phyloP scores from a whole-genome alignment of 2,113 vertebrate species.

The Mesoclemmys tuberculata region DNA sequence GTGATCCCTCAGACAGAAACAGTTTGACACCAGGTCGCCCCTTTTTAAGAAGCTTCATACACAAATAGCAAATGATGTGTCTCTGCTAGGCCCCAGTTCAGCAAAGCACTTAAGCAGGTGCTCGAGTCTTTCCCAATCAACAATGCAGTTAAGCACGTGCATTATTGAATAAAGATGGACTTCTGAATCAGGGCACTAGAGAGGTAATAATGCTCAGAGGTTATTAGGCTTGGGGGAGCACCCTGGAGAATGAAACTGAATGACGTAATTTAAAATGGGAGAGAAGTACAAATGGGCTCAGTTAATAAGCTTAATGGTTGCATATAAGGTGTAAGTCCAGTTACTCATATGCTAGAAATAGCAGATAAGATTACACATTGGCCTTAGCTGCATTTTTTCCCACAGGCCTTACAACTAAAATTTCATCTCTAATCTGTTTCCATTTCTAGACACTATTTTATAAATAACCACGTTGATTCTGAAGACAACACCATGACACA shows the following conservation, averaged over 20 bases:
- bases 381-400: slow-evolving; percentile 63
- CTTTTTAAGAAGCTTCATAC: background rate
- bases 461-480: slow-evolving; percentile 73
- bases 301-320: slow-evolving; percentile 67
- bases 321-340: slow-evolving; percentile 70
- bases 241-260: slow-evolving; percentile 37
- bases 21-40: accelerated
- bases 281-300: slow-evolving; percentile 56
- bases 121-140: background rate
- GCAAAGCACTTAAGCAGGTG: background rate
- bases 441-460: slow-evolving; percentile 70
- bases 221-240: slow-evolving; percentile 35
- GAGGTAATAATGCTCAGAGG: slow-evolving; percentile 50
- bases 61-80: background rate
- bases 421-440: slow-evolving; percentile 75
- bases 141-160: background rate
- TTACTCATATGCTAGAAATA: slow-evolving; percentile 72
- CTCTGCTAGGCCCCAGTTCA: background rate
- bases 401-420: slow-evolving; percentile 51
- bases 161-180: slow-evolving; percentile 42
- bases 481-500: slow-evolving; percentile 64
- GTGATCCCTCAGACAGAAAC: background rate
- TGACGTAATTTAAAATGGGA: slow-evolving; percentile 66
- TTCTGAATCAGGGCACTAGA: slow-evolving; percentile 28
- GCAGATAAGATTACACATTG: slow-evolving; percentile 70